Conservation (phyloP, 2,888 invertebrate genomes). For the Thymelicus acteon region DNA sequence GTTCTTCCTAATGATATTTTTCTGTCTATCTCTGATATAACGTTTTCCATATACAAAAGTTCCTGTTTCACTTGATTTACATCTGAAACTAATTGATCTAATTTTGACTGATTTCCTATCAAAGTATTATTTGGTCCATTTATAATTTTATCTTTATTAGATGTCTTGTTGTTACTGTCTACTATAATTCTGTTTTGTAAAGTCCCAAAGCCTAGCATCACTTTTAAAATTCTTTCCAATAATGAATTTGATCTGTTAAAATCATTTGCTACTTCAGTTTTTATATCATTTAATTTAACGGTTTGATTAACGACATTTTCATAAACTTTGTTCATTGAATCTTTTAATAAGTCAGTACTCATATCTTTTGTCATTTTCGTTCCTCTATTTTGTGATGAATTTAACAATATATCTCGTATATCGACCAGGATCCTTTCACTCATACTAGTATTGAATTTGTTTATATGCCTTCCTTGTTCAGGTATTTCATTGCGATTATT, state of each 20-base stretch:
- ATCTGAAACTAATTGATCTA: constrained; percentile 6
- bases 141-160: constrained; percentile 6
- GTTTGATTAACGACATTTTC: constrained; percentile 5
- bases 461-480: not conserved
- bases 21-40: constrained; percentile 23
- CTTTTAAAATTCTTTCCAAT: constrained; percentile 25
- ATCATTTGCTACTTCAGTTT: constrained; percentile 12
- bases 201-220: not conserved
- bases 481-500: not conserved
- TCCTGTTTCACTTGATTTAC: constrained; percentile 25
- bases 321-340: constrained; percentile 3
- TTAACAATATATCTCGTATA: constrained; percentile 22
- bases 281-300: constrained; percentile 16
- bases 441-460: not conserved
- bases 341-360: constrained; percentile 5
- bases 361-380: not conserved
- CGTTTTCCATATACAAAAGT: constrained; percentile 19
- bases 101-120: not conserved
- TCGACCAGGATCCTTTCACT: not conserved
- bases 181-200: not conserved
- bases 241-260: constrained; percentile 15
- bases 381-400: not conserved
- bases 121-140: not conserved
- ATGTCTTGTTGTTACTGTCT: not conserved
- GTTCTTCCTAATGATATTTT: constrained; percentile 1